Evolutionary conservation across 1,140 invertebrate genomes (phyloP).

Genomic region (Drosophila sucinea): DNA sequence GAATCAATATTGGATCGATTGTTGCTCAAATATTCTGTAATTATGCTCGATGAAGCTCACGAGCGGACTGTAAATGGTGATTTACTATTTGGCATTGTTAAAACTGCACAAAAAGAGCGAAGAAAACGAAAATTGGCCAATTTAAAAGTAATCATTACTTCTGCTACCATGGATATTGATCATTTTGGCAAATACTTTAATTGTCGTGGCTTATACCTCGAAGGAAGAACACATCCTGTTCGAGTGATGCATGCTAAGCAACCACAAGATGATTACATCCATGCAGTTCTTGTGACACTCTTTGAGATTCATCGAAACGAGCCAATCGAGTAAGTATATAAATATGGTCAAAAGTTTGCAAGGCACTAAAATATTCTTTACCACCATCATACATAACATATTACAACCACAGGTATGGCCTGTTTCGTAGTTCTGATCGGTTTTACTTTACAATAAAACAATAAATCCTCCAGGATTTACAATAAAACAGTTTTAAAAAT

Average conservation of each 20-base stretch:
- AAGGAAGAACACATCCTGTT: conserved; percentile 94
- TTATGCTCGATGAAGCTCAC: conserved; percentile 98
- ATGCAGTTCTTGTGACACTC: conserved; percentile 91
- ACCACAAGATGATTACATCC: conserved; percentile 93
- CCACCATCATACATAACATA: no score
- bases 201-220: conserved; percentile 93
- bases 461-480: no score
- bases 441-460: no score
- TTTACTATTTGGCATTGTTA: conserved; percentile 93
- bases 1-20: conserved; percentile 90
- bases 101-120: conserved; percentile 90
- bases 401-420: no score
- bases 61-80: conserved; percentile 98
- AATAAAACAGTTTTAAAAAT: no score
- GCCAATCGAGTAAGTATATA: conserved; percentile 88
- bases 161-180: conserved; percentile 97
- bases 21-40: conserved; percentile 89
- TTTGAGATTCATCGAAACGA: conserved; percentile 95
- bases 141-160: conserved; percentile 94
- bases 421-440: no score
- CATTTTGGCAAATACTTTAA: conserved; percentile 96
- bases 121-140: conserved; percentile 85
- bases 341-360: not conserved
- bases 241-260: conserved; percentile 90
- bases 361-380: no score